Base-by-base conservation (phyloP, 2,113 vertebrate species). In the Bujurquina vittata region DNA sequence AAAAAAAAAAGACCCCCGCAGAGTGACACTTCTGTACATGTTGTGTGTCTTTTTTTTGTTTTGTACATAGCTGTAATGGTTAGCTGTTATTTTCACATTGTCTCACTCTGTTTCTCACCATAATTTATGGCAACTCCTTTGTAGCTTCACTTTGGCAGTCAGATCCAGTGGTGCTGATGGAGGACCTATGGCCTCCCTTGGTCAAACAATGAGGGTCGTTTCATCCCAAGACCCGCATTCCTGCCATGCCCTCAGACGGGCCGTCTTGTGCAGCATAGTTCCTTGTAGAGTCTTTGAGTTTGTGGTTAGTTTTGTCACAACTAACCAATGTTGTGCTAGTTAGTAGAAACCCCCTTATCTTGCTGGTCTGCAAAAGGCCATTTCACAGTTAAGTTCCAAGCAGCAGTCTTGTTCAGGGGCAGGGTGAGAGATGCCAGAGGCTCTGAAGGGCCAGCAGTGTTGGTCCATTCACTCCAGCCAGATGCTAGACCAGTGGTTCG, bases 71-170 rank as follows among this genome's bases (percentile, higher is more conserved):
- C 91, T 91, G 87, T 92, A 91, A 93, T 85, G 79, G 72, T 84
- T 90, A 88, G 72, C 87, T 90, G 88, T 92, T 81, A 62, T 92
- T 90, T 92, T 93, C 91, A 94, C 93, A 94, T 91, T 87, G 86
- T 94, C 87, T 93, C 88, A 87, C 81, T 90, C 79, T 77, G 82
- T 89, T 76, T 80, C 87, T 85, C 84, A 89, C 92, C 93, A 93
- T 93, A 86, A 84, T 85, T 74, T 84, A 93, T 93, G 94, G 94
- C 89, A 92, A 93, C 89, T 88, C 87, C 84, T 33, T 91, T 88
- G 88, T 89, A 89, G 92, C 94, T 90, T 93, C 90, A 94, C 93
- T 94, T 95, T 93, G 94, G 95, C 95, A 95, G 92, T 94, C 93
- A 86, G 77, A 90, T 90, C 90, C 90, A 86, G 83, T 88, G 83